Evolutionary conservation across 2,797 vertebrate species (phyloP), one percentile per base, ranked within the genome.

Genomic region (Champsocephalus gunnari): DNA sequence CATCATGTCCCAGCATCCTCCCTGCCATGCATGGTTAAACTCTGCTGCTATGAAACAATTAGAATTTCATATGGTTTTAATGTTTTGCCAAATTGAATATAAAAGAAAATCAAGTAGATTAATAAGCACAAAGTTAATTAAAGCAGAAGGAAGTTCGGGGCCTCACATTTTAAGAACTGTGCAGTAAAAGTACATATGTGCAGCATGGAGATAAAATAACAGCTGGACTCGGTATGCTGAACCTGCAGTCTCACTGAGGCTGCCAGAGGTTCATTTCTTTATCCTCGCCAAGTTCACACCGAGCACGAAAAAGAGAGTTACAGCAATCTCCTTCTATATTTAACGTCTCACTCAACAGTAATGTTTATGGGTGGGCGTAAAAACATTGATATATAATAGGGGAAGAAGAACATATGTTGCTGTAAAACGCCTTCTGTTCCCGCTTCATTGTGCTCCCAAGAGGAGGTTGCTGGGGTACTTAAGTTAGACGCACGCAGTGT

Each of bases 351-450:
- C 82, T 90, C 90, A 82, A 86, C 87, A 80, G 83, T 91, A 84
- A 91, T 92, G 84, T 92, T 94, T 94, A 92, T 90, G 84, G 90
- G 80, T 84, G 86, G 89, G 87, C 51, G 83, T 91, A 91, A 93
- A 93, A 91, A 87, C 81, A 87, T 83, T 91, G 92, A 92, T 92
- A 92, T 91, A 92, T 91, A 89, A 90, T 87, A 79, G 88, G 86
- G 77, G 79, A 78, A 82, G 83, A 84, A 71, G 90, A 94, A 90
- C 94, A 95, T 95, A 93, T 94, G 94, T 92, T 92, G 80, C 91
- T 74, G 93, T 95, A 95, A 95, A 94, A 91, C 80, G 72, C 92
- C 92, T 89, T 94, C 93, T 96, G 94, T 89, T 93, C 73, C 77
- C 32, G 85, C 88, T 85, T 87, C 83, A 82, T 82, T 83, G 75